phyloP scores from a whole-genome alignment of 2,113 vertebrate genomes.

The Atlantisia rogersi region DNA sequence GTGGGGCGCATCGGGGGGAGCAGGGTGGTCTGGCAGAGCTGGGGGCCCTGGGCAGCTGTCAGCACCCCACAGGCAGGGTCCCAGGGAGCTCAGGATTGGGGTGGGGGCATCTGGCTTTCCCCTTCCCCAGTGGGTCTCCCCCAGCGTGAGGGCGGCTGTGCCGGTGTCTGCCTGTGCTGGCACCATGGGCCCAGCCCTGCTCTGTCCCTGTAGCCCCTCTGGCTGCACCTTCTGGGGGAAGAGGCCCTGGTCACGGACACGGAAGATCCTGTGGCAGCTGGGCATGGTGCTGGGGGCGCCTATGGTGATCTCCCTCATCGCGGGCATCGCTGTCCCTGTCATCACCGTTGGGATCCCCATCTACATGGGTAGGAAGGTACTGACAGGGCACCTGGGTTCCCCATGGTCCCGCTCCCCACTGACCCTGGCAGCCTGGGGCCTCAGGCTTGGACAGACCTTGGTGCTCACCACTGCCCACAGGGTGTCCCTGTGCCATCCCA shows the following conservation, averaged over 20 bases:
- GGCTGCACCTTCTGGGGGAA: constrained; percentile 93
- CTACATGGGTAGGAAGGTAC: constrained; percentile 88
- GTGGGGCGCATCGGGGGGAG: neutral
- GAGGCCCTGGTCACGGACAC: constrained; percentile 87
- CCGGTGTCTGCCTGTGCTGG: neutral
- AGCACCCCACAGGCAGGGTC: accelerated
- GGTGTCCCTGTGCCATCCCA: neutral
- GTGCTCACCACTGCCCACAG: neutral
- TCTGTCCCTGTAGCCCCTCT: constrained; percentile 78
- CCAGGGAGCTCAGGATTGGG: neutral
- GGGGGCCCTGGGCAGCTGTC: neutral
- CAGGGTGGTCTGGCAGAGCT: neutral
- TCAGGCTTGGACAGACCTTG: accelerated
- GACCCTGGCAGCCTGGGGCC: neutral
- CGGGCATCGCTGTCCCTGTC: constrained; percentile 87
- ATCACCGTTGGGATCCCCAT: constrained; percentile 88
- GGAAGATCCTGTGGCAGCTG: constrained; percentile 89
- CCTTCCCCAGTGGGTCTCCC: neutral
- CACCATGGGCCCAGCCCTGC: accelerated
- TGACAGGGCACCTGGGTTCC: neutral
- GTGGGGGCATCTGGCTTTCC: neutral
- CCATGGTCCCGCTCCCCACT: neutral
- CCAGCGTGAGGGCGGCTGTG: accelerated
- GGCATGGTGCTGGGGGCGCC: constrained; percentile 89
- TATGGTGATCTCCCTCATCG: constrained; percentile 86